These are phyloP conservation scores for Sebastes ruberrimus DNA, from an alignment of 2,797 vertebrate species.

Conservation along the genomic window DNA sequence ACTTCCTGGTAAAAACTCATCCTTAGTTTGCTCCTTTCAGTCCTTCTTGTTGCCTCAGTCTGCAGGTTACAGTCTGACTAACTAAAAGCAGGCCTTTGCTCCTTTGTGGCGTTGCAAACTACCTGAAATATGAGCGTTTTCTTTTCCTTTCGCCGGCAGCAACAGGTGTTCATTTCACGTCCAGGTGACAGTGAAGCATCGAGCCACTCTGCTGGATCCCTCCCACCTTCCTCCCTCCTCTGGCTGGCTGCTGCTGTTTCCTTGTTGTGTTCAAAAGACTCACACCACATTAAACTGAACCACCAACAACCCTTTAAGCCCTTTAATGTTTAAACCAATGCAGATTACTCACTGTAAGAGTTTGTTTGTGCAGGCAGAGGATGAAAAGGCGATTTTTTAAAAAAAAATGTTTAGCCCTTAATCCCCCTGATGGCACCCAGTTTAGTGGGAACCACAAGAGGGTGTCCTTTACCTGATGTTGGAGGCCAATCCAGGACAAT, in stretches of 20 bases:
- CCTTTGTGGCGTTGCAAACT: background rate
- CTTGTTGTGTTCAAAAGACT: background rate
- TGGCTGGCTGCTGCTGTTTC: background rate
- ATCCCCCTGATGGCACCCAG: constrained; percentile 22
- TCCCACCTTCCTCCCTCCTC: background rate
- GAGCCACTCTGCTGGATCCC: constrained; percentile 18
- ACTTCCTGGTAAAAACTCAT: constrained; percentile 19
- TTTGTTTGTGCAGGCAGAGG: constrained; percentile 27
- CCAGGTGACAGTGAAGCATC: constrained; percentile 56
- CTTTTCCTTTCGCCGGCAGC: background rate
- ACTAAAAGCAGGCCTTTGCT: background rate
- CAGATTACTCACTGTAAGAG: constrained; percentile 6
- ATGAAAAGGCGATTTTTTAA: constrained; percentile 13
- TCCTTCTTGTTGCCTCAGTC: constrained; percentile 22
- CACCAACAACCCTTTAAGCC: background rate
- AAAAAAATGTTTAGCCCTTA: background rate
- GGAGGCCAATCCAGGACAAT: background rate
- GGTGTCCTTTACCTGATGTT: constrained; percentile 56
- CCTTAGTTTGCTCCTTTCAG: background rate
- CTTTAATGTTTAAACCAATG: constrained; percentile 12
- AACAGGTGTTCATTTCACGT: constrained; percentile 69
- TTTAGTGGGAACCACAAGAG: constrained; percentile 62
- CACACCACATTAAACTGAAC: constrained; percentile 22
- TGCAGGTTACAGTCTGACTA: background rate
- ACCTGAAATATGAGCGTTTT: constrained; percentile 43